A percentile compares a stretch with the other conserved stretches of the same genome.
These are phyloP conservation scores for Anthonomus grandis DNA, from an alignment of 1,140 invertebrate species.

Conservation along the genomic window DNA sequence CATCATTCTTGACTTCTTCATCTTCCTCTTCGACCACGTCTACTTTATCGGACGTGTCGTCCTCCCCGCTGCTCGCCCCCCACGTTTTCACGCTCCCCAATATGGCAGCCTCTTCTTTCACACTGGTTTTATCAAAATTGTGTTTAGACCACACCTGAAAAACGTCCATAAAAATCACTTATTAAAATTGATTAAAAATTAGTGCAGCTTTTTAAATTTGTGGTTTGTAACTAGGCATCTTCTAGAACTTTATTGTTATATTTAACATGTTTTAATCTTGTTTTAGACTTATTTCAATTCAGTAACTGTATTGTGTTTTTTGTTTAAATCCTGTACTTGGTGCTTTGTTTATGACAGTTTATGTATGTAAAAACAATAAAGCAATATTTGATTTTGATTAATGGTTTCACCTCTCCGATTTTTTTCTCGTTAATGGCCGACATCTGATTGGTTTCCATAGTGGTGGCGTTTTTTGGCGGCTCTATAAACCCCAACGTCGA, in stretches of 20 bases:
- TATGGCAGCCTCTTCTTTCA: slow-evolving; percentile 21
- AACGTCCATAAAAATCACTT: too few relatives aligned
- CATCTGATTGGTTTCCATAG: slow-evolving; percentile 21
- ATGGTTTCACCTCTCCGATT: slow-evolving; percentile 13
- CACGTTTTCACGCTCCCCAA: slow-evolving; percentile 30
- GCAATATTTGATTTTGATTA: too few relatives aligned
- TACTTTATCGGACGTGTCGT: neutral
- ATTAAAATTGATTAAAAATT: too few relatives aligned
- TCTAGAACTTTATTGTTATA: too few relatives aligned
- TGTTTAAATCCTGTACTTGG: too few relatives aligned
- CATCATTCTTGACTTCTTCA: neutral
- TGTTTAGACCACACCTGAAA: slow-evolving; percentile 36
- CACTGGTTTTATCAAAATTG: slow-evolving; percentile 33
- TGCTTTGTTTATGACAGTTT: neutral
- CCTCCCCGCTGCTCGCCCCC: slow-evolving; percentile 19
- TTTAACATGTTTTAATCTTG: too few relatives aligned
- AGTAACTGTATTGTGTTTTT: too few relatives aligned
- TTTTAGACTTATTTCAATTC: too few relatives aligned
- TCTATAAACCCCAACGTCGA: slow-evolving; percentile 21
- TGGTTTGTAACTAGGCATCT: too few relatives aligned
- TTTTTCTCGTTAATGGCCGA: slow-evolving; percentile 19
- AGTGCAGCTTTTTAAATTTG: too few relatives aligned
- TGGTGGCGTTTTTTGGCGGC: slow-evolving; percentile 10
- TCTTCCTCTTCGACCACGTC: slow-evolving; percentile 1
- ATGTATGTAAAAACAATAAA: too few relatives aligned